A percentile compares a stretch with the other conserved stretches of the same genome.
These are phyloP conservation scores for Brachyalestes nurse DNA, from an alignment of 2,797 vertebrate genomes.

Conservation along the genomic window DNA sequence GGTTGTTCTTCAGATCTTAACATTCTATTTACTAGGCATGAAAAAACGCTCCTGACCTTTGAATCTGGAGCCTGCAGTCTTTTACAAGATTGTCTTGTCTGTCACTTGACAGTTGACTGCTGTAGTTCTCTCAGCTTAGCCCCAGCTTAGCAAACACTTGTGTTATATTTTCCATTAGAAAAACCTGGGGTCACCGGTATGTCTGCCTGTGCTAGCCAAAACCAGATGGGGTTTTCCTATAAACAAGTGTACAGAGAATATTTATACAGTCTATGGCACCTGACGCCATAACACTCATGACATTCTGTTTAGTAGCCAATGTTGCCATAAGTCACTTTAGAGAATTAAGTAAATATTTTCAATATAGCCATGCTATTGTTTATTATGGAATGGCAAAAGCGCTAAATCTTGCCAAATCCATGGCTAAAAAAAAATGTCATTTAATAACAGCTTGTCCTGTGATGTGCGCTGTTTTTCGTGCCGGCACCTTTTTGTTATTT, in stretches of 20 bases:
- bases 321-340: slow-evolving; percentile 98
- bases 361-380: slow-evolving; percentile 97
- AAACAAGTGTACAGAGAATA: slow-evolving; percentile 97
- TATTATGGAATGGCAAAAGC: slow-evolving; percentile 97
- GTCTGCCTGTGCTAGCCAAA: slow-evolving; percentile 89
- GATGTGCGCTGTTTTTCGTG: slow-evolving; percentile 85
- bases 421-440: slow-evolving; percentile 88
- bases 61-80: slow-evolving; percentile 76
- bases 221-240: slow-evolving; percentile 98
- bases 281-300: slow-evolving; percentile 98
- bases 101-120: slow-evolving; percentile 92
- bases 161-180: slow-evolving; percentile 98
- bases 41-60: slow-evolving; percentile 65
- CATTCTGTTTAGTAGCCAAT: slow-evolving; percentile 95
- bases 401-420: slow-evolving; percentile 97
- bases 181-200: slow-evolving; percentile 88
- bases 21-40: slow-evolving; percentile 75
- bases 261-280: slow-evolving; percentile 98
- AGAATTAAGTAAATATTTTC: slow-evolving; percentile 99
- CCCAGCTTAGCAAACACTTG: slow-evolving; percentile 91
- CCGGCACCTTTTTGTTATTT: slow-evolving; percentile 86
- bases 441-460: slow-evolving; percentile 92
- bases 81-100: slow-evolving; percentile 86
- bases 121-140: slow-evolving; percentile 84
- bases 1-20: slow-evolving; percentile 72